A percentile compares a stretch with the other conserved stretches of the same genome.
Conservation (phyloP, 1,140 invertebrate genomes). For the Ylistrum balloti region DNA sequence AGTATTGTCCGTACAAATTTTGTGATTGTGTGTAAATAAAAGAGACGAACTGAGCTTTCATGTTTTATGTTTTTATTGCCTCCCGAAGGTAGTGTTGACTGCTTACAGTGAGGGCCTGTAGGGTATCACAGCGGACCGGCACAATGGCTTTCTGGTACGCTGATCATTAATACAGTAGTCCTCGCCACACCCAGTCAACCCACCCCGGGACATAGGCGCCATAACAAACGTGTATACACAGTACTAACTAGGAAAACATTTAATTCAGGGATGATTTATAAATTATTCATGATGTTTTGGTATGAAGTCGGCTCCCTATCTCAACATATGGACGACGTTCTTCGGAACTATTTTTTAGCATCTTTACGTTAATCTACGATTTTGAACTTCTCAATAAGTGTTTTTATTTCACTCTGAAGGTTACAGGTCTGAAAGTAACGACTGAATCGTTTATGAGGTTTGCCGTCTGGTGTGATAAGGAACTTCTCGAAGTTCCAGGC, state of each 20-base stretch:
- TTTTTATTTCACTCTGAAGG: constrained; percentile 76
- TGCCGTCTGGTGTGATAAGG: constrained; percentile 73
- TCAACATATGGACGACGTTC: too few species aligned
- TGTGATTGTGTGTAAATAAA: constrained; percentile 20
- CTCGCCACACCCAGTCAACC: not conserved
- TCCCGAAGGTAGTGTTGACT: not conserved
- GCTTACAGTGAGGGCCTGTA: not conserved
- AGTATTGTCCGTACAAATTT: not conserved
- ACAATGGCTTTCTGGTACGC: not conserved
- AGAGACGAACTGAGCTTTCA: not conserved
- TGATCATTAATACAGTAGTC: not conserved
- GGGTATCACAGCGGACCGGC: not conserved
- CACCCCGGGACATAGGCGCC: not conserved
- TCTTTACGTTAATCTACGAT: too few species aligned
- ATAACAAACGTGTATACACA: too few species aligned
- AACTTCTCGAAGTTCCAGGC: constrained; percentile 79
- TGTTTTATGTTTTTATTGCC: not conserved
- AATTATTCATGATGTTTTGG: too few species aligned
- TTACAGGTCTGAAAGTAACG: constrained; percentile 74
- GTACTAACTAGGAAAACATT: too few species aligned
- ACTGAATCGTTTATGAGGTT: constrained; percentile 84
- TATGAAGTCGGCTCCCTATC: too few species aligned
- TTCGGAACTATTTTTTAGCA: too few species aligned
- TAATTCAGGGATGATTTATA: too few species aligned
- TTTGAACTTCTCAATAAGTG: constrained; percentile 63